Conservation (phyloP, 2,113 vertebrate genomes). For the Stegastes partitus region DNA sequence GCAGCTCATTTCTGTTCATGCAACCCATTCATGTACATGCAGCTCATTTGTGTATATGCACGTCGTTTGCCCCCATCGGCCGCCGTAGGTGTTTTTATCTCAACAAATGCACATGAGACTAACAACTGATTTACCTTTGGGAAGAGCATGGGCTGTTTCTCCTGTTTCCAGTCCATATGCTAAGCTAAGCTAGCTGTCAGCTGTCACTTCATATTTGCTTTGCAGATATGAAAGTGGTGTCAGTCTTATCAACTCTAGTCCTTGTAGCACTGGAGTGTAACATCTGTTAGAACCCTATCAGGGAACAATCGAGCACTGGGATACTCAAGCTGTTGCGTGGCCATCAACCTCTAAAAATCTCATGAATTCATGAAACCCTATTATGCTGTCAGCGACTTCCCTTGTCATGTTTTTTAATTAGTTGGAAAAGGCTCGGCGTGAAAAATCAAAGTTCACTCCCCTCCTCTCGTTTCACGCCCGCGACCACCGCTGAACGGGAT, state of each 20-base stretch:
- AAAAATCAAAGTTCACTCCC: constrained; percentile 45
- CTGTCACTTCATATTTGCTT: not conserved
- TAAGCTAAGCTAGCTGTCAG: not conserved
- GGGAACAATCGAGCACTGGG: not conserved
- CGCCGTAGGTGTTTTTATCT: no score
- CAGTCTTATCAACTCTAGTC: not conserved
- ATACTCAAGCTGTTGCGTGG: constrained; percentile 12
- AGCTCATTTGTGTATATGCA: no score
- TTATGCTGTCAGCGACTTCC: constrained; percentile 31
- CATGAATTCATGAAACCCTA: constrained; percentile 47
- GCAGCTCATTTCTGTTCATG: no score
- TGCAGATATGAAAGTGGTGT: not conserved
- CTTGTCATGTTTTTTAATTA: constrained; percentile 48
- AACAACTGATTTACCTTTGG: no score
- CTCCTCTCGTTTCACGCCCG: constrained; percentile 15
- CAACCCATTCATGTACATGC: no score
- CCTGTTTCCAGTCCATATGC: not conserved
- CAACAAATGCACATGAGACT: no score
- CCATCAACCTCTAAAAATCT: constrained; percentile 28
- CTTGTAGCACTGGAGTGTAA: not conserved
- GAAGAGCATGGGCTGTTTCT: not conserved
- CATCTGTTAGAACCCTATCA: not conserved
- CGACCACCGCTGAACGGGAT: not conserved
- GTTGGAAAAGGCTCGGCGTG: constrained; percentile 22
- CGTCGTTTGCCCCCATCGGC: no score